Percentiles rank a stretch among this genome's conserved stretches.
phyloP scores from a whole-genome alignment of 2,797 vertebrate genomes.

The Cheracebus regulus region DNA sequence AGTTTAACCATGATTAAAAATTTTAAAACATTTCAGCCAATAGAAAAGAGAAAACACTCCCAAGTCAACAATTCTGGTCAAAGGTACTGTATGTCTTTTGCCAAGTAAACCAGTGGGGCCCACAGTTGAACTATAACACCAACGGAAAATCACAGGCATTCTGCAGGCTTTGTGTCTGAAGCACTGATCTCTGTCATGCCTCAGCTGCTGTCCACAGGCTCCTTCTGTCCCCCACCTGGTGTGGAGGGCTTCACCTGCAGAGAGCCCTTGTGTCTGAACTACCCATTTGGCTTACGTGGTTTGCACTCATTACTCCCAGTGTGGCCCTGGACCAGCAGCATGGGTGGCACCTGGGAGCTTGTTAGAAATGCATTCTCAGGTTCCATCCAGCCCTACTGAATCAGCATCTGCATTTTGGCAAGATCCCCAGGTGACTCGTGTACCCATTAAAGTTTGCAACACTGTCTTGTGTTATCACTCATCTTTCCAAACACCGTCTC shows the following conservation, averaged over 20 bases:
- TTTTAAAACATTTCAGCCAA: background rate
- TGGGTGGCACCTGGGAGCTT: background rate
- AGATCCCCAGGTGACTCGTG: background rate
- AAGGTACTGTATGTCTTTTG: background rate
- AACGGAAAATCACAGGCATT: background rate
- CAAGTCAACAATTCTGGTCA: background rate
- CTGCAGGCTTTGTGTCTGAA: background rate
- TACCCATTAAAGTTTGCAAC: background rate
- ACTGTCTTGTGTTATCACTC: background rate
- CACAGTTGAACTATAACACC: background rate
- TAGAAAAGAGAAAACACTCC: background rate
- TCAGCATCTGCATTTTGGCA: background rate
- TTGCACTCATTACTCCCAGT: background rate
- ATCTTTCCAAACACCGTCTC: background rate
- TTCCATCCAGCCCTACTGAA: background rate
- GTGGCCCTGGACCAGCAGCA: background rate
- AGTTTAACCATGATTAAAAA: background rate
- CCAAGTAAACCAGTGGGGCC: background rate
- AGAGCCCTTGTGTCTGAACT: background rate
- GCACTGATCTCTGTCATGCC: accelerated
- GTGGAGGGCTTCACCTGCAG: background rate
- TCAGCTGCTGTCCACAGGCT: too few species aligned
- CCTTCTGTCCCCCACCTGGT: accelerated
- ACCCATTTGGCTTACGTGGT: background rate
- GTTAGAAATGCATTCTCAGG: background rate